Conservation (phyloP, 2,113 vertebrate genomes). For the Okapia johnstoni region DNA sequence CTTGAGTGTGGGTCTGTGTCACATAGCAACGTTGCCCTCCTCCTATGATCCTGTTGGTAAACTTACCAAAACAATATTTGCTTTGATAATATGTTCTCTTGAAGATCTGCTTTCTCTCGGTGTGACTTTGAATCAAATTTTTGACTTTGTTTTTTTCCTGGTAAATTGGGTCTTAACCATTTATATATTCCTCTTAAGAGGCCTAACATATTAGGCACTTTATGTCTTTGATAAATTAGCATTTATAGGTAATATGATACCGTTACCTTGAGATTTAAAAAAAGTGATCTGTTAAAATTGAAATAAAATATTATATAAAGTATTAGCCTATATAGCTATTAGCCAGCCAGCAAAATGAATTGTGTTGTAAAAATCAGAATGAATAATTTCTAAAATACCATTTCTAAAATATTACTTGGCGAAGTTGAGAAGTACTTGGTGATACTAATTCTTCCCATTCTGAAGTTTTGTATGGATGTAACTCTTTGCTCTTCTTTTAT, state of each 20-base stretch:
- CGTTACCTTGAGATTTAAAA: background rate
- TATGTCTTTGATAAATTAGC: background rate
- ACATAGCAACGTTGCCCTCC: background rate
- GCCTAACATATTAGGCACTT: background rate
- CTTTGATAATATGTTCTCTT: background rate
- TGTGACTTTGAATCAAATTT: background rate
- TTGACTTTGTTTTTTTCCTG: background rate
- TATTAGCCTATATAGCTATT: background rate
- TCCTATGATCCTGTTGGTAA: background rate
- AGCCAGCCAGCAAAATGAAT: background rate
- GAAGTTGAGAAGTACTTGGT: constrained; percentile 26
- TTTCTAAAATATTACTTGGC: constrained; percentile 24
- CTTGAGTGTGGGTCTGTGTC: background rate
- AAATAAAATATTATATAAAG: background rate
- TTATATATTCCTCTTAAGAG: background rate
- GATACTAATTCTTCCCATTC: constrained; percentile 65
- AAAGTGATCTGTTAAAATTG: background rate
- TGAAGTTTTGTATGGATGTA: constrained; percentile 69
- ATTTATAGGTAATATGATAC: background rate
- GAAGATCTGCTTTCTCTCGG: background rate
- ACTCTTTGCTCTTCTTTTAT: constrained; percentile 69
- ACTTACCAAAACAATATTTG: background rate
- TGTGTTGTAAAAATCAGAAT: background rate
- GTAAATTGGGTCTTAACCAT: background rate
- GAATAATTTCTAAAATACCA: background rate